Percentiles rank a stretch among this genome's conserved stretches.
phyloP scores from a whole-genome alignment of 2,797 vertebrate species.

The Trachurus trachurus region DNA sequence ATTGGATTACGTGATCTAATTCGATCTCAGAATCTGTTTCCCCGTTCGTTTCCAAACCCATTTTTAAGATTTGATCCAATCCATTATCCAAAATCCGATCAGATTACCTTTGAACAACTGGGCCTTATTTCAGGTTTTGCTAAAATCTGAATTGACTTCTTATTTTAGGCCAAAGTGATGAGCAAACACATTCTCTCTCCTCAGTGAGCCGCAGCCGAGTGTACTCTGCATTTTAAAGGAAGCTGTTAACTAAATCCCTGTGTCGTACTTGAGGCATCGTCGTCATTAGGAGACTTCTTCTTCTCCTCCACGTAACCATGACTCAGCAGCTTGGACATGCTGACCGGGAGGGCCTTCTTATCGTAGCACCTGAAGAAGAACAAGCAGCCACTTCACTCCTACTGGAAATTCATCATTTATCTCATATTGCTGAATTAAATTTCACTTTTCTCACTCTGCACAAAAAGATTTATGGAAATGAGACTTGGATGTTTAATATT shows the following conservation, averaged over 20 bases:
- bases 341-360: slow-evolving; percentile 83
- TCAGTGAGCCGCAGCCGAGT: not conserved
- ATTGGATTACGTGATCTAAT: too few relatives aligned
- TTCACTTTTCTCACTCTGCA: too few relatives aligned
- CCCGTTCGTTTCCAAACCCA: too few relatives aligned
- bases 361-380: slow-evolving; percentile 80
- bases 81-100: too few relatives aligned
- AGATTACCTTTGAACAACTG: too few relatives aligned
- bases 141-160: not conserved
- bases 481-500: not conserved
- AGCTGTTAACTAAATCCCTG: not conserved
- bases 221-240: not conserved
- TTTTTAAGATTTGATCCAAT: too few relatives aligned
- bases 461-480: not conserved
- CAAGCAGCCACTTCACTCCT: not conserved
- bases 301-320: slow-evolving; percentile 86
- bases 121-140: not conserved
- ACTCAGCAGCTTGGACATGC: slow-evolving; percentile 89
- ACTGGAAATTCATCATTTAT: not conserved
- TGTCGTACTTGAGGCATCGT: slow-evolving; percentile 84
- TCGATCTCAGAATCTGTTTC: too few relatives aligned
- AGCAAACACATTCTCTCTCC: not conserved
- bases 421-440: not conserved
- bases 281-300: slow-evolving; percentile 82
- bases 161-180: not conserved